Evolutionary conservation across 1,140 invertebrate species (phyloP), one percentile per base, ranked within the genome.

Genomic region (Vollenhovia emeryi): DNA sequence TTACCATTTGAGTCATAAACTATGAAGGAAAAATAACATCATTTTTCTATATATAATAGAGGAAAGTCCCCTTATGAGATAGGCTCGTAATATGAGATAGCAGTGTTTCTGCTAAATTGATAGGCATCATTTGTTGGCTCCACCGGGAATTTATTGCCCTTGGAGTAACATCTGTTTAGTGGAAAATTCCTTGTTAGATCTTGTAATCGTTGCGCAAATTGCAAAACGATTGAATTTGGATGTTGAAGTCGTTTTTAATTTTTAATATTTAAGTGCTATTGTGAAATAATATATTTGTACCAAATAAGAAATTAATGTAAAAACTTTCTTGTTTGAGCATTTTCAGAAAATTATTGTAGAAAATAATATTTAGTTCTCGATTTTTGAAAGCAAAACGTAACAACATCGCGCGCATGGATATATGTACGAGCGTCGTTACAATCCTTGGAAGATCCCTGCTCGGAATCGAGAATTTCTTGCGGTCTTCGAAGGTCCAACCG

Each of bases 401-500:
- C 74, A 76, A 6, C 24, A 45, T 71, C 18, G 24, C 4, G 11
- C 13, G n/a, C 78, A 82, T 82, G 40, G 66, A 82, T 82, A 82
- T 82, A 82, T 82, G 78, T 57, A 82, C 78, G 78, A 82, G 50
- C 27, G 18, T 71, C 27, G 50, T 59, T 73, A 71, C 66, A 79
- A 79, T 79, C 36, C 60, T n/a, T 59, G 43, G 50, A 21, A 45
- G 66, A 73, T 73, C 43, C 76, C 36, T 73, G 50, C 66, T 45
- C 13, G 50, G 36, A 82, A 82, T 82, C 27, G 66, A 82, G 66
- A 82, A 82, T 73, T 82, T 82, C 78, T 82, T 82, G 50, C 36
- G n/a, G n/a, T 82, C 66, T 43, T 59, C 66, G 48, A 21, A 21
- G 50, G 24, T 82, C 50, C 36, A 48, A 71, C 24, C 36, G 36